A percentile compares a stretch with the other conserved stretches of the same genome.
These are phyloP conservation scores for Megaustenia siamemsis DNA, from an alignment of 2,888 invertebrate species.

Conservation along the genomic window DNA sequence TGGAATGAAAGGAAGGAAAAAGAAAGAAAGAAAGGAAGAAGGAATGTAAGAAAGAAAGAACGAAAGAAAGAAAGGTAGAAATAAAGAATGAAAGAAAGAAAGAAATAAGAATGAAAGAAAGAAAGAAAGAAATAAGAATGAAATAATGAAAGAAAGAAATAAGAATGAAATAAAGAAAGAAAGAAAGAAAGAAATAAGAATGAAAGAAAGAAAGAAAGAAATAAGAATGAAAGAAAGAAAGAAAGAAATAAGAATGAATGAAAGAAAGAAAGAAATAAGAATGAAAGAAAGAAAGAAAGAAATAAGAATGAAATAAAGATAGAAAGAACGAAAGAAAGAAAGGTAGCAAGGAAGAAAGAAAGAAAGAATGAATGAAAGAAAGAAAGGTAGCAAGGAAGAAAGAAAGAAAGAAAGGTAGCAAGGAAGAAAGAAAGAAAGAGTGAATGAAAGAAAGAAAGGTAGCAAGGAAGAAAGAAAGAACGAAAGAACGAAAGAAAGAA, in stretches of 20 bases:
- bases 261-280: background rate
- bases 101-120: background rate
- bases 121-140: background rate
- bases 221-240: background rate
- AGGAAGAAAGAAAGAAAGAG: background rate
- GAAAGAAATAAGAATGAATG: background rate
- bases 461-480: background rate
- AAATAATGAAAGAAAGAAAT: background rate
- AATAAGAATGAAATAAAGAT: background rate
- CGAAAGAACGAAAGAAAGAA: background rate
- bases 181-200: background rate
- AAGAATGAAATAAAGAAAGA: background rate
- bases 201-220: background rate
- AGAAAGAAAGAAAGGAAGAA: background rate
- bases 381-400: background rate
- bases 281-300: background rate
- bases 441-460: background rate
- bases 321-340: background rate
- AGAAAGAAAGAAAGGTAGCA: background rate
- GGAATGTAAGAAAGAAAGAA: background rate
- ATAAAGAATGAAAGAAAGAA: background rate
- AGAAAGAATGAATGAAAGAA: slow-evolving; percentile 13
- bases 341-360: background rate
- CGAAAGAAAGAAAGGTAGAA: background rate
- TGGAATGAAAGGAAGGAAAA: background rate